A percentile compares a stretch with the other conserved stretches of the same genome.
These are phyloP conservation scores for Dicyrtomina minuta DNA, from an alignment of 2,888 invertebrate species.

Conservation along the genomic window DNA sequence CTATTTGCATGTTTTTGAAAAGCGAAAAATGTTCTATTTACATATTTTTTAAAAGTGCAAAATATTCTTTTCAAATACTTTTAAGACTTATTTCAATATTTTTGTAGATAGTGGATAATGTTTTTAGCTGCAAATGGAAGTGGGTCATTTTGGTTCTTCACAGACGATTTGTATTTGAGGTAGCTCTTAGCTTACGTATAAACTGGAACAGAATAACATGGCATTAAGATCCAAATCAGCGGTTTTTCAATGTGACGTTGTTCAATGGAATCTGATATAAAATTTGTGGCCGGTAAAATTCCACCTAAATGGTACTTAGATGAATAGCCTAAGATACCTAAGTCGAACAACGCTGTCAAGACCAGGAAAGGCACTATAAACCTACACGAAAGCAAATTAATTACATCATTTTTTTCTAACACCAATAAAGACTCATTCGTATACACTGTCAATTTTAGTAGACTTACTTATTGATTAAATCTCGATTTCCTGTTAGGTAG, in stretches of 20 bases:
- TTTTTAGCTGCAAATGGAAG: too few relatives aligned
- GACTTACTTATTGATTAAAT: conserved; percentile 14
- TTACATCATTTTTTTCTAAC: background rate
- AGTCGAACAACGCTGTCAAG: conserved; percentile 19
- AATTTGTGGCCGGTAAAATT: conserved; percentile 35
- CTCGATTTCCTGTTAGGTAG: conserved; percentile 10
- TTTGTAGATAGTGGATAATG: too few relatives aligned
- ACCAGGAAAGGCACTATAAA: conserved; percentile 16
- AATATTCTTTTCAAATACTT: too few relatives aligned
- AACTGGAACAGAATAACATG: conserved; percentile 89
- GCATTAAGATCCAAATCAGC: conserved; percentile 70
- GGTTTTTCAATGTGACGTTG: conserved; percentile 22
- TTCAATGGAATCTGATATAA: conserved; percentile 18
- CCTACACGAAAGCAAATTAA: too few relatives aligned
- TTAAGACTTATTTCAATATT: too few relatives aligned
- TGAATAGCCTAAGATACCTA: conserved; percentile 21
- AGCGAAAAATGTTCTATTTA: too few relatives aligned
- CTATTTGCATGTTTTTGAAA: too few relatives aligned
- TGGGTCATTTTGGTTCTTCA: too few relatives aligned
- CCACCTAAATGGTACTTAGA: conserved; percentile 42
- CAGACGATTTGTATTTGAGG: too few relatives aligned
- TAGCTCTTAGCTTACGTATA: conserved; percentile 75
- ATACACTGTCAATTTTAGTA: background rate
- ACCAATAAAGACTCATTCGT: background rate
- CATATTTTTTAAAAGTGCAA: too few relatives aligned